Evolutionary conservation across 2,113 vertebrate species (phyloP).

Genomic region (Glaucomys volans): DNA sequence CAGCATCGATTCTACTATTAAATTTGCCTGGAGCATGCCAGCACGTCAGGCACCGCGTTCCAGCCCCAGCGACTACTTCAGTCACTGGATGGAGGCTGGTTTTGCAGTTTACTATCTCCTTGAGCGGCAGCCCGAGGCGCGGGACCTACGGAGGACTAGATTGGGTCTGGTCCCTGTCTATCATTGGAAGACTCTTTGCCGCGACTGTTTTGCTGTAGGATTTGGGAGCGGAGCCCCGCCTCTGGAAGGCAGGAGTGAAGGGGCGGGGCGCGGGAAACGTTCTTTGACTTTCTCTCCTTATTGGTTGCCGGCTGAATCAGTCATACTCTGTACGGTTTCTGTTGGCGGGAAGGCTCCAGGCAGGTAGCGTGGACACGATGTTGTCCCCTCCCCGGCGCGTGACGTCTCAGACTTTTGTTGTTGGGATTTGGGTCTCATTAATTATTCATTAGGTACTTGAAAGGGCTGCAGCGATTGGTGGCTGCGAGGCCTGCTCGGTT

Average conservation of each 20-base stretch:
- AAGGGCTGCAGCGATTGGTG: conserved; percentile 64
- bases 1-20: conserved; percentile 68
- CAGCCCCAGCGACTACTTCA: neutral
- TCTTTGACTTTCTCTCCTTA: neutral
- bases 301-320: conserved; percentile 44
- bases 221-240: conserved; percentile 49
- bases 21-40: conserved; percentile 58
- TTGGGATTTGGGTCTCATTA: conserved; percentile 51
- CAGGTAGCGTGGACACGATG: conserved; percentile 5
- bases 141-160: conserved; percentile 1
- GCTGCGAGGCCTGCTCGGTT: neutral
- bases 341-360: conserved; percentile 50
- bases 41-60: neutral
- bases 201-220: conserved; percentile 11
- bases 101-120: conserved; percentile 65
- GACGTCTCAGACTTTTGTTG: conserved; percentile 70
- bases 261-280: neutral
- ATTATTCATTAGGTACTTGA: conserved; percentile 68
- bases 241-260: conserved; percentile 27
- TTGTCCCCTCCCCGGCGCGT: neutral
- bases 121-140: neutral
- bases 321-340: neutral
- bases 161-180: conserved; percentile 54
- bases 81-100: neutral
- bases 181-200: neutral